A percentile compares a stretch with the other conserved stretches of the same genome.
Conservation (phyloP, 2,113 vertebrate species). For the Boulengeromyrus knoepffleri region DNA sequence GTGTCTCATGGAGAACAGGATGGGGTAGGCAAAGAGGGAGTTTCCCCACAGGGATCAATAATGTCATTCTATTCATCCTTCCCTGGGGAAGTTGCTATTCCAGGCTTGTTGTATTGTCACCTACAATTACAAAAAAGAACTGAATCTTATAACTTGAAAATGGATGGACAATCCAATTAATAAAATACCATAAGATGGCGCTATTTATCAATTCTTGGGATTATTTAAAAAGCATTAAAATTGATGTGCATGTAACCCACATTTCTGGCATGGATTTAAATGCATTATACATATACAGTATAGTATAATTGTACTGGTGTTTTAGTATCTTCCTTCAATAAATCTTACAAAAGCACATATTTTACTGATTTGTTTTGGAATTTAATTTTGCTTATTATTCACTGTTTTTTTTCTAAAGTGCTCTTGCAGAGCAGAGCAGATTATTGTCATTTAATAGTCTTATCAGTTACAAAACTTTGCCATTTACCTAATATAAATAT, state of each 20-base stretch:
- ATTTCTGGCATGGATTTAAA: neutral
- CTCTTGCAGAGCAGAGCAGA: neutral
- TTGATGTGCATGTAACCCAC: neutral
- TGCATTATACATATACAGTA: neutral
- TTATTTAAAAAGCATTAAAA: neutral
- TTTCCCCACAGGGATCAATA: neutral
- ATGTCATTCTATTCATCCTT: neutral
- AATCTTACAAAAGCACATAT: neutral
- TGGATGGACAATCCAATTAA: neutral
- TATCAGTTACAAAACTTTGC: neutral
- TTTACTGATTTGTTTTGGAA: neutral
- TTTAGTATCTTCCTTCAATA: neutral
- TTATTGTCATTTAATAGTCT: neutral
- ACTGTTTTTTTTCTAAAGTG: neutral
- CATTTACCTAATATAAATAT: neutral
- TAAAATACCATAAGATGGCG: slow-evolving; percentile 14
- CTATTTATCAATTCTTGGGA: slow-evolving; percentile 1
- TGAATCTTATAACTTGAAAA: neutral
- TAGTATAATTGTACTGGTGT: neutral
- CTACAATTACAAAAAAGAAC: neutral
- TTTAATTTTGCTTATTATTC: neutral
- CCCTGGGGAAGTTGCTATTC: neutral
- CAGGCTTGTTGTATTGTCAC: neutral
- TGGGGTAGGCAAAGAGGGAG: neutral
- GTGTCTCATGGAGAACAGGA: neutral